Evolutionary conservation across 2,797 vertebrate species (phyloP).

Genomic region (Megaceryle alcyon): DNA sequence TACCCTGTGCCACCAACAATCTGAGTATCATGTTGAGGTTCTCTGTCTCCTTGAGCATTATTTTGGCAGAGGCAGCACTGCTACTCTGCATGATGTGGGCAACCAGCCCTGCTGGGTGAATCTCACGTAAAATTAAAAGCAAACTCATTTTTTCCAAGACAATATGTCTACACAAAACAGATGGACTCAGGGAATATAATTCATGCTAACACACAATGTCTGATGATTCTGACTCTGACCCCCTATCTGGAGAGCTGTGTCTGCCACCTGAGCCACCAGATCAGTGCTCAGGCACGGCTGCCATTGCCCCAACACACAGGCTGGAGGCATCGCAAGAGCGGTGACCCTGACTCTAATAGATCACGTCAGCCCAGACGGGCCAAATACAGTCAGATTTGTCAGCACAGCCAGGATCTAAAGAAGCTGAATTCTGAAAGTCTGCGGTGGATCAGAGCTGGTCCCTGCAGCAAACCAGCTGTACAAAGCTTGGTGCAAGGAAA

Average conservation of each 20-base stretch:
- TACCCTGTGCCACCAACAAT: neutral
- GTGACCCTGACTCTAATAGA: neutral
- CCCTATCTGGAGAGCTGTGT: neutral
- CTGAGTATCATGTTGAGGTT: neutral
- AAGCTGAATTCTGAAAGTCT: neutral
- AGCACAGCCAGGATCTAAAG: neutral
- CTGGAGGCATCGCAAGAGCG: neutral
- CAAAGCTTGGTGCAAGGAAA: neutral
- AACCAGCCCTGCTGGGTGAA: neutral
- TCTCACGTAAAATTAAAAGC: neutral
- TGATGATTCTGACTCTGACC: neutral
- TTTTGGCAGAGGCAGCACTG: neutral
- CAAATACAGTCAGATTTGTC: neutral
- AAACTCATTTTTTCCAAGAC: neutral
- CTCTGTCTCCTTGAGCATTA: neutral
- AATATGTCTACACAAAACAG: neutral
- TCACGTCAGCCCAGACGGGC: fast-evolving
- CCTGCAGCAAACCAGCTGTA: neutral
- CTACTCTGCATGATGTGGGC: neutral
- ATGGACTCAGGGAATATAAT: neutral
- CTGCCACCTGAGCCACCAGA: neutral
- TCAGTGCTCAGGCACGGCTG: fast-evolving
- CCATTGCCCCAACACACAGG: neutral
- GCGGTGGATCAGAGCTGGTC: neutral
- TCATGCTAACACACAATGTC: neutral